phyloP scores from a whole-genome alignment of 2,113 vertebrate genomes.

The Oryzias javanicus region DNA sequence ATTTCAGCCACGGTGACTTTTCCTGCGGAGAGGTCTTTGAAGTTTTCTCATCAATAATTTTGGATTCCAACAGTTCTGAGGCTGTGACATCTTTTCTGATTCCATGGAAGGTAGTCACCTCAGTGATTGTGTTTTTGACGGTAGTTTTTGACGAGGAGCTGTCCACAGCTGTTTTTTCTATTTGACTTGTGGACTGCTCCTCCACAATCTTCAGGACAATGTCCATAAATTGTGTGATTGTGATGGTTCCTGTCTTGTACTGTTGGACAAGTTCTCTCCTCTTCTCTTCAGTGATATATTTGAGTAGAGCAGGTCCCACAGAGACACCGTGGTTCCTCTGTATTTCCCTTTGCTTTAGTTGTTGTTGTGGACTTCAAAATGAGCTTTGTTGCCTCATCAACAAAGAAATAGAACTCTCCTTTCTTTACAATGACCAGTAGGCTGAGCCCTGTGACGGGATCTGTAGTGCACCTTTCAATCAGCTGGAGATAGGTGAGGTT shows the following conservation, averaged over 20 bases:
- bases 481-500: conserved; percentile 94
- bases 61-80: no score
- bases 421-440: conserved; percentile 74
- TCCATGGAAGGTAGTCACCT: no score
- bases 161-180: conserved; percentile 10
- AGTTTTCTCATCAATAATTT: no score
- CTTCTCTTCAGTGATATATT: conserved; percentile 72
- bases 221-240: conserved; percentile 56
- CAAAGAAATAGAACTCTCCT: conserved; percentile 71
- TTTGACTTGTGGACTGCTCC: conserved; percentile 8
- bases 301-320: conserved; percentile 83
- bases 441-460: conserved; percentile 70
- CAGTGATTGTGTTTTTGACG: no score
- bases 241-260: conserved; percentile 67
- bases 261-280: conserved; percentile 70
- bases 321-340: conserved; percentile 60
- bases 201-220: conserved; percentile 60
- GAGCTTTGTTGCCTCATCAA: conserved; percentile 49
- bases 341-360: conserved; percentile 71
- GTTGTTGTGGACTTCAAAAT: conserved; percentile 67
- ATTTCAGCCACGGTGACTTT: no score
- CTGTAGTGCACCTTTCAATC: conserved; percentile 84
- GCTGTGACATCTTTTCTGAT: no score
- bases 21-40: no score
- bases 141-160: conserved; percentile 5